Conservation (phyloP, 1,140 invertebrate species). For the Asbolus verrucosus region DNA sequence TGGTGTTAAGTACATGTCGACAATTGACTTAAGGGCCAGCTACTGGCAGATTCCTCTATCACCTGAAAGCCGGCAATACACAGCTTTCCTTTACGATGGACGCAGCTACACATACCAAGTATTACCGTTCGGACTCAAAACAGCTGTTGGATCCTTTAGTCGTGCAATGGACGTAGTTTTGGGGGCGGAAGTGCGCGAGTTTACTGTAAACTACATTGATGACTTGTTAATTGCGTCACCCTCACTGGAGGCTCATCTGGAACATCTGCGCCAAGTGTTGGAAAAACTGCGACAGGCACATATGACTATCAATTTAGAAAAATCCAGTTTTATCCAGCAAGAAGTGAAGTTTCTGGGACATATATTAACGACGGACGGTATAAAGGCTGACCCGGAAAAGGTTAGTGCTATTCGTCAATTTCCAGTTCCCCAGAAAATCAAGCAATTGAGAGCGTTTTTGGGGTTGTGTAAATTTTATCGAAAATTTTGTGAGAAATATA, state of each 20-base stretch:
- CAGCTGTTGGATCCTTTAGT: no score
- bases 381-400: slow-evolving; percentile 59
- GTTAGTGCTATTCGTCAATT: slow-evolving; percentile 57
- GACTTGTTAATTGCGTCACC: slow-evolving; percentile 54
- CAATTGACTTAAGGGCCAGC: not conserved
- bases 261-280: slow-evolving; percentile 52
- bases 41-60: slow-evolving; percentile 29
- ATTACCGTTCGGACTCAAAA: not conserved
- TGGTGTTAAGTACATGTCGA: not conserved
- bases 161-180: no score
- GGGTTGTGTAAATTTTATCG: slow-evolving; percentile 63
- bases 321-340: slow-evolving; percentile 56
- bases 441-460: slow-evolving; percentile 62
- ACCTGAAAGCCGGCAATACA: not conserved
- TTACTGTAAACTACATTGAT: slow-evolving; percentile 48
- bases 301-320: slow-evolving; percentile 56
- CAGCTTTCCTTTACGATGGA: not conserved
- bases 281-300: slow-evolving; percentile 47
- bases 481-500: slow-evolving; percentile 57
- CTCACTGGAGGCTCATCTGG: slow-evolving; percentile 52
- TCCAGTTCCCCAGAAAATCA: slow-evolving; percentile 57
- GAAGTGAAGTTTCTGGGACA: slow-evolving; percentile 58
- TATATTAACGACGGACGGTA: slow-evolving; percentile 58
- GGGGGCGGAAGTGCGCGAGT: no score
- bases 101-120: no score